These are phyloP conservation scores for Plodia interpunctella DNA, from an alignment of 1,140 invertebrate genomes.

Conservation along the genomic window DNA sequence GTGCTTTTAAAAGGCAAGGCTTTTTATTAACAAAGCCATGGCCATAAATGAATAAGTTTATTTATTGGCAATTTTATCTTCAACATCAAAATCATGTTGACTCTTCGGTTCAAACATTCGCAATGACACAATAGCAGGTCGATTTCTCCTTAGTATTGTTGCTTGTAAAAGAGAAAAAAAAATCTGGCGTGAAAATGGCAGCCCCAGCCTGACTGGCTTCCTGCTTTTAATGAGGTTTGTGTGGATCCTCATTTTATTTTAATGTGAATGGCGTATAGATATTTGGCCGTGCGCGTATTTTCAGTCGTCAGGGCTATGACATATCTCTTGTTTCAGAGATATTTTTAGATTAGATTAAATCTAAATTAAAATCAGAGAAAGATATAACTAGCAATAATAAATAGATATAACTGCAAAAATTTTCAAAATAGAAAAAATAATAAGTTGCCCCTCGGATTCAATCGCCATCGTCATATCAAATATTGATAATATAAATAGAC, in stretches of 20 bases:
- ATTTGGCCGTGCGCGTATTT: not conserved
- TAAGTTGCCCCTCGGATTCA: too few species aligned
- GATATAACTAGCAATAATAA: too few species aligned
- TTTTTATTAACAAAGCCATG: too few species aligned
- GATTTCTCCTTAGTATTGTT: conserved; percentile 1
- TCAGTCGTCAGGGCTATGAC: not conserved
- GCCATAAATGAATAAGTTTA: too few species aligned
- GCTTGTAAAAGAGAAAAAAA: conserved; percentile 2
- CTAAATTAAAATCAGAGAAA: too few species aligned
- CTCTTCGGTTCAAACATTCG: not conserved
- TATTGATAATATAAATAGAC: too few species aligned
- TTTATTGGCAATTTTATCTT: too few species aligned
- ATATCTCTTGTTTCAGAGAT: not conserved
- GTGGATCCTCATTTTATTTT: conserved; percentile 4
- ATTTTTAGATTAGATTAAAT: too few species aligned
- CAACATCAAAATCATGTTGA: not conserved
- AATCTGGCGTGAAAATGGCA: not conserved
- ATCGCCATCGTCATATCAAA: too few species aligned
- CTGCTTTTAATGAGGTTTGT: conserved; percentile 5
- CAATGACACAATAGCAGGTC: not conserved
- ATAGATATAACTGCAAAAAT: too few species aligned
- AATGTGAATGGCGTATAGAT: conserved; percentile 1
- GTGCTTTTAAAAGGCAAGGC: too few species aligned
- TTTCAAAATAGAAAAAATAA: too few species aligned
- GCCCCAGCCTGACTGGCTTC: not conserved